Percentiles rank a stretch among this genome's conserved stretches.
Evolutionary conservation across 64 coral and sea anemone species (phyloP).

Genomic region (Hydrozoanthus tunicans): DNA sequence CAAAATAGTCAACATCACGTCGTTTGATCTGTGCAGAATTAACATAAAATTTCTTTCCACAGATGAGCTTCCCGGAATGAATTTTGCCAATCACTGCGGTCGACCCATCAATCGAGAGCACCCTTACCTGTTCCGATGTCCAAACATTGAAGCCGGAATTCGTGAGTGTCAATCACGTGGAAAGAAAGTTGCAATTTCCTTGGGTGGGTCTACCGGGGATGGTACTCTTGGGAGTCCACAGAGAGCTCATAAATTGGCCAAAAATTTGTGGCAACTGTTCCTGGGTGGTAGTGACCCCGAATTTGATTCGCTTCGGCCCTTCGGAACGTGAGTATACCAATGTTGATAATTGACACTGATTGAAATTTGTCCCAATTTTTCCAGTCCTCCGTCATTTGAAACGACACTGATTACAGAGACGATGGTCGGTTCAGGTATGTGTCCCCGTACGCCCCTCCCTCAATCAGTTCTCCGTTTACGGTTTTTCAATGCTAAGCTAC

Average conservation of each 20-base stretch:
- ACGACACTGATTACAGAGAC: no score
- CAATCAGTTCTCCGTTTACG: no score
- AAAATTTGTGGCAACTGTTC: constrained; percentile 75
- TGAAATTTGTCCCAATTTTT: no score
- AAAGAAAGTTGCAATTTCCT: constrained; percentile 77
- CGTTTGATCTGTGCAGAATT: no score
- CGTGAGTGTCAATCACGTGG: constrained; percentile 69
- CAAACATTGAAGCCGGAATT: constrained; percentile 76
- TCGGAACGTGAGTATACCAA: constrained; percentile 64
- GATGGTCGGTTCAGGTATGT: no score
- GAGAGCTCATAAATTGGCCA: constrained; percentile 56
- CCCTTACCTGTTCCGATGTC: constrained; percentile 78
- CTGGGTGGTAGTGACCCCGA: constrained; percentile 40
- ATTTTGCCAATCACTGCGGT: constrained; percentile 80
- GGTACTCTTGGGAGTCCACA: constrained; percentile 50
- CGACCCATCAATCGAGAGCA: constrained; percentile 18
- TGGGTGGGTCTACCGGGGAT: constrained; percentile 76
- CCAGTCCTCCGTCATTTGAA: no score
- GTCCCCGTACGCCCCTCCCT: no score
- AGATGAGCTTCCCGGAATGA: constrained; percentile 65
- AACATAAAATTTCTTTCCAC: background rate
- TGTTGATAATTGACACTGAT: no score
- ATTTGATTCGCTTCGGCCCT: constrained; percentile 53
- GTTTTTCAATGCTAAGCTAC: no score
- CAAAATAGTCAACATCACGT: no score